Evolutionary conservation across 2,888 invertebrate species (phyloP).

Genomic region (Petrolisthes manimaculis): DNA sequence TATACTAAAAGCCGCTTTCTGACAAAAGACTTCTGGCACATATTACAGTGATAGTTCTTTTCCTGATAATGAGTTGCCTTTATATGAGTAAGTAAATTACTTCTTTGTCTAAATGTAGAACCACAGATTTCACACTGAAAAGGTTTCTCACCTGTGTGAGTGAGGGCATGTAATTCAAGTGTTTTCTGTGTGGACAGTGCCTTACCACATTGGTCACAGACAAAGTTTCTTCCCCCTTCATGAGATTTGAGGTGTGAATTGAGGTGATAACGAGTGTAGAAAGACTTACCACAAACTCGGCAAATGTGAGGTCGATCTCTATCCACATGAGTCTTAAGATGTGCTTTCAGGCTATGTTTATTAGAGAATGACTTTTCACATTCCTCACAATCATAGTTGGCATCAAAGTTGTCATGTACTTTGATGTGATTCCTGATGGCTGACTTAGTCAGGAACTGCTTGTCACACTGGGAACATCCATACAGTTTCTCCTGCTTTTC

Average conservation of each 20-base stretch:
- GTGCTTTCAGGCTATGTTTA: constrained; percentile 60
- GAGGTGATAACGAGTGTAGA: constrained; percentile 82
- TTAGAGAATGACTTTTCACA: constrained; percentile 60
- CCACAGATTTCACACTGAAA: constrained; percentile 81
- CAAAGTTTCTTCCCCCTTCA: constrained; percentile 71
- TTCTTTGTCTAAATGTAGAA: constrained; percentile 83
- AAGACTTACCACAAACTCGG: constrained; percentile 76
- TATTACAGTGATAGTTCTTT: constrained; percentile 73
- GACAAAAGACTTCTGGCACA: constrained; percentile 65
- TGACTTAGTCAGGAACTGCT: constrained; percentile 56
- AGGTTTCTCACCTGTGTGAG: constrained; percentile 77
- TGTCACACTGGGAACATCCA: constrained; percentile 59
- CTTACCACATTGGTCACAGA: constrained; percentile 65
- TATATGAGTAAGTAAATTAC: constrained; percentile 84
- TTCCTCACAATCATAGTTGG: constrained; percentile 54
- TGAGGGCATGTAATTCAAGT: constrained; percentile 82
- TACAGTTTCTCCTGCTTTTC: constrained; percentile 42
- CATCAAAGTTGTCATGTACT: constrained; percentile 48
- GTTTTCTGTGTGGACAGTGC: constrained; percentile 76
- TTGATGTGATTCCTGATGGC: constrained; percentile 62
- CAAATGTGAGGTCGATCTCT: constrained; percentile 64
- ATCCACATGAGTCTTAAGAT: constrained; percentile 60
- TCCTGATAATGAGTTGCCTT: constrained; percentile 80
- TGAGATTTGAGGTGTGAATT: constrained; percentile 86
- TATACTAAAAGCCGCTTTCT: constrained; percentile 62